These are phyloP conservation scores for Vulpes ferrilata DNA, from an alignment of 2,113 vertebrate genomes.

Conservation along the genomic window DNA sequence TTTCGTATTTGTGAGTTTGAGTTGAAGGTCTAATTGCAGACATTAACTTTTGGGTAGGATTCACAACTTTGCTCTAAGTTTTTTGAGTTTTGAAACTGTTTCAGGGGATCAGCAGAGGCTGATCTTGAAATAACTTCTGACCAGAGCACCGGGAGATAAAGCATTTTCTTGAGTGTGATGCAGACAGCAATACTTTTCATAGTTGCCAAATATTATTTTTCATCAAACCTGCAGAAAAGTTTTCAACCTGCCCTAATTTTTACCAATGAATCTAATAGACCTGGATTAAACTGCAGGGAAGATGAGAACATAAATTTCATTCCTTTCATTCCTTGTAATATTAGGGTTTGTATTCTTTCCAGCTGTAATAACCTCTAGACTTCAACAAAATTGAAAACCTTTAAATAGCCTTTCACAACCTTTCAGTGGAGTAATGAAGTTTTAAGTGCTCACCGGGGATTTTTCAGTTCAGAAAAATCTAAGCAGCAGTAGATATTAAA, in stretches of 20 bases:
- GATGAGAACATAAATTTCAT: constrained; percentile 91
- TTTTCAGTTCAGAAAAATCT: constrained; percentile 90
- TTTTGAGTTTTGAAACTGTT: constrained; percentile 56
- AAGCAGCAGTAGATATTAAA: constrained; percentile 91
- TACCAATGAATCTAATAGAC: constrained; percentile 88
- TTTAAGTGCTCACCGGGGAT: constrained; percentile 91
- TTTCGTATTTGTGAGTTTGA: constrained; percentile 58
- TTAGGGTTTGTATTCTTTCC: constrained; percentile 90
- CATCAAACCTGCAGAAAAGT: constrained; percentile 85
- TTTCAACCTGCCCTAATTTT: constrained; percentile 87
- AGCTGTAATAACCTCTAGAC: constrained; percentile 91
- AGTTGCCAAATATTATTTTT: constrained; percentile 87
- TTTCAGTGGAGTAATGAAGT: constrained; percentile 91
- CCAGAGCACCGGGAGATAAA: constrained; percentile 60
- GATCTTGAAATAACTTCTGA: constrained; percentile 75
- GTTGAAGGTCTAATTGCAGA: neutral
- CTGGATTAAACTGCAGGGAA: constrained; percentile 89
- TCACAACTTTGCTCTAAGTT: neutral
- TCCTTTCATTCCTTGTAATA: constrained; percentile 91
- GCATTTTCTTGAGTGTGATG: constrained; percentile 75
- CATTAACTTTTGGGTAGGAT: neutral
- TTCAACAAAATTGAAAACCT: constrained; percentile 92
- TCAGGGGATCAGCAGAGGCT: constrained; percentile 65
- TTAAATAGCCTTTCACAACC: constrained; percentile 93
- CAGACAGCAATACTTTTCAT: constrained; percentile 80